Evolutionary conservation across 1,140 invertebrate species (phyloP).

Genomic region (Cyclina sinensis): DNA sequence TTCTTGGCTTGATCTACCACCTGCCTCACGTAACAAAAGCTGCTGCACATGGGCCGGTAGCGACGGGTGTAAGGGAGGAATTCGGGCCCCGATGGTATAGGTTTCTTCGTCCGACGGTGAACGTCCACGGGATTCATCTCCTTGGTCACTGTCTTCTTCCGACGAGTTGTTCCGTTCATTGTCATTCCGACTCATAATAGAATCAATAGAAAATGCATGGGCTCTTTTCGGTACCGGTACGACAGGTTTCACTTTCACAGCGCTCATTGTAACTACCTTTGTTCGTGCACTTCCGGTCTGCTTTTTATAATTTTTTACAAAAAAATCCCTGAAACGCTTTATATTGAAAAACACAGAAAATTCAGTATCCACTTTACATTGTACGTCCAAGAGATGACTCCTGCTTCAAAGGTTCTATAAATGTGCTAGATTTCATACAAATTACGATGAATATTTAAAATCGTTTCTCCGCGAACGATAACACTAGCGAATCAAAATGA

Average conservation of each 20-base stretch:
- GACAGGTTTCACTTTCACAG: slow-evolving; percentile 92
- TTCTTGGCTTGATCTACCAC: slow-evolving; percentile 34
- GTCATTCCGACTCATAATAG: slow-evolving; percentile 91
- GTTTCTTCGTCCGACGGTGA: slow-evolving; percentile 1
- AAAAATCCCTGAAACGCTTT: neutral
- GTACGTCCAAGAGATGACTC: neutral
- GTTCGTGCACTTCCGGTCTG: neutral
- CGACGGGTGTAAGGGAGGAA: slow-evolving; percentile 74
- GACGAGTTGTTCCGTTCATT: slow-evolving; percentile 7
- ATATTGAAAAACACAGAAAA: neutral
- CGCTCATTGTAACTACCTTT: slow-evolving; percentile 30
- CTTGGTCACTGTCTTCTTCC: slow-evolving; percentile 35
- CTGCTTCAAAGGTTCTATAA: neutral
- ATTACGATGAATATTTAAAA: neutral
- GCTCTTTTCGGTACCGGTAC: slow-evolving; percentile 94
- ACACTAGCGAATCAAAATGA: slow-evolving; percentile 42
- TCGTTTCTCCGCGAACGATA: neutral
- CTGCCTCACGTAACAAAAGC: slow-evolving; percentile 54
- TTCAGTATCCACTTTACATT: neutral
- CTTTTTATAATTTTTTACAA: neutral
- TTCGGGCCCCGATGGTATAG: slow-evolving; percentile 56
- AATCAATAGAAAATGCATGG: slow-evolving; percentile 97
- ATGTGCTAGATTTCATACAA: neutral
- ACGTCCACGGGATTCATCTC: slow-evolving; percentile 2
- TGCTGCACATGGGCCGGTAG: slow-evolving; percentile 73